phyloP scores from a whole-genome alignment of 2,888 invertebrate species.

The Melangyna quadrimaculata region DNA sequence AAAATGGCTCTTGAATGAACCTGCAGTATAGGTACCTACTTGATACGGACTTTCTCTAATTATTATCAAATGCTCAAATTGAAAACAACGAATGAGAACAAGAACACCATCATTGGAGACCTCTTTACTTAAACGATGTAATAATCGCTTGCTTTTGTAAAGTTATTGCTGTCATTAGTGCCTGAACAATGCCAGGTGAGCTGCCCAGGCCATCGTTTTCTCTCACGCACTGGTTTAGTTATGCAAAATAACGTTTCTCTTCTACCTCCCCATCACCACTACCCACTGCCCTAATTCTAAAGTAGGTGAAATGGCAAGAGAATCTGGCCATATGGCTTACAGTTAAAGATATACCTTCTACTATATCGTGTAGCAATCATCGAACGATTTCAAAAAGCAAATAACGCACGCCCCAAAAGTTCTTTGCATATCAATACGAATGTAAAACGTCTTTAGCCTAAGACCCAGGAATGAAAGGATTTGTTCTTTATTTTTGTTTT shows the following conservation, averaged over 20 bases:
- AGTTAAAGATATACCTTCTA: neutral
- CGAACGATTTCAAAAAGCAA: neutral
- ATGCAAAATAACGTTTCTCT: slow-evolving; percentile 34
- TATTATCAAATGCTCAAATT: slow-evolving; percentile 20
- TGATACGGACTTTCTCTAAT: neutral
- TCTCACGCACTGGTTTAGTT: neutral
- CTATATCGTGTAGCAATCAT: slow-evolving; percentile 15
- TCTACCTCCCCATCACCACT: neutral
- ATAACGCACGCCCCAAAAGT: neutral
- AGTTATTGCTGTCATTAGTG: slow-evolving; percentile 61
- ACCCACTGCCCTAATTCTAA: neutral
- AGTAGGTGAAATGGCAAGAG: slow-evolving; percentile 6
- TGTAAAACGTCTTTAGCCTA: neutral
- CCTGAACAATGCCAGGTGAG: slow-evolving; percentile 39
- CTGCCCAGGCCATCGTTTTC: slow-evolving; percentile 4
- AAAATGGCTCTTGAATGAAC: neutral
- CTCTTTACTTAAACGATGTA: slow-evolving; percentile 60
- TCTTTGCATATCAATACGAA: slow-evolving; percentile 48
- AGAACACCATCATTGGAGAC: slow-evolving; percentile 2
- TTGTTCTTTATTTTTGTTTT: slow-evolving; percentile 44
- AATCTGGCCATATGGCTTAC: slow-evolving; percentile 19
- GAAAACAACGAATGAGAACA: slow-evolving; percentile 14
- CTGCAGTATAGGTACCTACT: neutral
- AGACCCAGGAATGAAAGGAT: slow-evolving; percentile 2
- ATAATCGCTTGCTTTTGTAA: slow-evolving; percentile 49